phyloP scores from a whole-genome alignment of 2,888 invertebrate species.

The Philereme vetulata region DNA sequence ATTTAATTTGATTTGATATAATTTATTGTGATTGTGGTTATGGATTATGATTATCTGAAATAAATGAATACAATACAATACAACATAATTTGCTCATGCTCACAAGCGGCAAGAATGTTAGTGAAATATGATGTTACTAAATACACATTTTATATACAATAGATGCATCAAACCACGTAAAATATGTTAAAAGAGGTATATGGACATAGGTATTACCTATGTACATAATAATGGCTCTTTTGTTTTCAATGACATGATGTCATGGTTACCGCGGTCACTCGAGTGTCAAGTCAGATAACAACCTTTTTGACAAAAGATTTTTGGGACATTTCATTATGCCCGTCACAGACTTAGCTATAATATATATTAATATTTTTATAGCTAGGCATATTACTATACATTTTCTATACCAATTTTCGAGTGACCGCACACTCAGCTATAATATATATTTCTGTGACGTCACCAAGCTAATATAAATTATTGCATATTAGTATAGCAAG shows the following conservation, averaged over 20 bases:
- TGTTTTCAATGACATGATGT: constrained; percentile 30
- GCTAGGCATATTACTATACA: too few species aligned
- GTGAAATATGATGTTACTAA: not conserved
- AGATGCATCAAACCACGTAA: constrained; percentile 13
- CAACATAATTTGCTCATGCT: constrained; percentile 5
- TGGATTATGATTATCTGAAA: too few species aligned
- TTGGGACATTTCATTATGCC: constrained; percentile 10
- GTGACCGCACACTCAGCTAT: too few species aligned
- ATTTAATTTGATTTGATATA: too few species aligned
- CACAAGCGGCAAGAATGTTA: not conserved
- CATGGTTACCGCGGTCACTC: constrained; percentile 15
- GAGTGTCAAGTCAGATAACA: constrained; percentile 33
- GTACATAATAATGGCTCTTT: constrained; percentile 7
- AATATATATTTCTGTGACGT: too few species aligned
- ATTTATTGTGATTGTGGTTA: too few species aligned
- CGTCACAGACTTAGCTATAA: too few species aligned
- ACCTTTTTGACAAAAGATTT: constrained; percentile 26
- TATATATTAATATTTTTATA: too few species aligned
- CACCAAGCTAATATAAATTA: too few species aligned
- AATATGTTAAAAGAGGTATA: not conserved
- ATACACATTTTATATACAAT: constrained; percentile 20
- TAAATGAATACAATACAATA: not conserved
- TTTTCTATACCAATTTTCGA: too few species aligned
- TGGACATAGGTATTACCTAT: not conserved
- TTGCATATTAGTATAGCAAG: too few species aligned